Conservation (phyloP, 2,888 invertebrate genomes). For the Phorcus lineatus region DNA sequence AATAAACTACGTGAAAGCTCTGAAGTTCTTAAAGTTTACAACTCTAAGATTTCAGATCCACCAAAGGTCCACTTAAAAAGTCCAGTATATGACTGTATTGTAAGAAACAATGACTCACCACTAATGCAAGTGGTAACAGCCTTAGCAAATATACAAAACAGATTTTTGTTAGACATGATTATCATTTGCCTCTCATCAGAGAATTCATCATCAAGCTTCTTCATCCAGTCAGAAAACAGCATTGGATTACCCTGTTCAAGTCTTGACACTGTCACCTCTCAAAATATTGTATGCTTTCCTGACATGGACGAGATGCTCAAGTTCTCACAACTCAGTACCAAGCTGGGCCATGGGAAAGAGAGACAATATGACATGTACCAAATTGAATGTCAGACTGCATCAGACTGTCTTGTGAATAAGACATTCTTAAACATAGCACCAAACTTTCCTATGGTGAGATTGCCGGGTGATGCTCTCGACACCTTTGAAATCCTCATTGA, state of each 20-base stretch:
- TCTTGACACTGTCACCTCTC: not conserved
- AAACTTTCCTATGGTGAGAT: not conserved
- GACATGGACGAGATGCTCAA: not conserved
- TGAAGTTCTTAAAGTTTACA: not conserved
- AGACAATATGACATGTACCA: constrained; percentile 25
- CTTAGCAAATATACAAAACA: constrained; percentile 17
- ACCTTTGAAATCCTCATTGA: not conserved
- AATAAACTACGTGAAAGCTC: not conserved
- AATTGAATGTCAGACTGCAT: constrained; percentile 2
- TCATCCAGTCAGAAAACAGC: not conserved
- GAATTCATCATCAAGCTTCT: not conserved
- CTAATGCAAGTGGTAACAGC: not conserved
- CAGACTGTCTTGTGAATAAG: constrained; percentile 3
- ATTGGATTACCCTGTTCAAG: not conserved
- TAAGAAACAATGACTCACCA: not conserved
- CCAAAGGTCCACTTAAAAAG: not conserved
- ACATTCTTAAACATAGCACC: not conserved
- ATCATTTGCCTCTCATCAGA: not conserved
- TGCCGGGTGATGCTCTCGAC: not conserved
- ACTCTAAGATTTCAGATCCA: not conserved
- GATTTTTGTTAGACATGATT: not conserved
- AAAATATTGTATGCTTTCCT: not conserved
- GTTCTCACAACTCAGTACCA: constrained; percentile 19
- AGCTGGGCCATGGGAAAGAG: constrained; percentile 9
- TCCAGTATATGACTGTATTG: not conserved